Percentiles rank a stretch among this genome's conserved stretches.
These are phyloP conservation scores for Netelia virgata DNA, from an alignment of 2,888 invertebrate species.

Conservation along the genomic window DNA sequence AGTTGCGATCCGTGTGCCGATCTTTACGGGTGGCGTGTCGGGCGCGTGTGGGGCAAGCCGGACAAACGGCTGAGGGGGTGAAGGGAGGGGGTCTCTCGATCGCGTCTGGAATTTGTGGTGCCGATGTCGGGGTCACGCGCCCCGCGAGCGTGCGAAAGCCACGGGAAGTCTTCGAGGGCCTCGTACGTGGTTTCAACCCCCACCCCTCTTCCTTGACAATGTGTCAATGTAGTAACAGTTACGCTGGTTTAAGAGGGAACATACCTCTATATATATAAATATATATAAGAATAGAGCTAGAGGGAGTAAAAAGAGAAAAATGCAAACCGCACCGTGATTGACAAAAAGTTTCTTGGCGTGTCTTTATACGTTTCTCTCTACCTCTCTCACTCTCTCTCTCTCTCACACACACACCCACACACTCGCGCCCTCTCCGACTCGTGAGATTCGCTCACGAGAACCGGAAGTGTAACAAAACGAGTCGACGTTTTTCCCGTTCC, in stretches of 20 bases:
- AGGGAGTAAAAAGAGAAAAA: neutral
- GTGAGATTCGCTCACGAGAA: constrained; percentile 11
- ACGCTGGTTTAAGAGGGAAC: neutral
- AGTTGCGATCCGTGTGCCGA: too few relatives aligned
- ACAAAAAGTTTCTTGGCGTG: constrained; percentile 1
- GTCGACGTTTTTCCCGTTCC: constrained; percentile 3
- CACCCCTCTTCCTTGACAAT: neutral
- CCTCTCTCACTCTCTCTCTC: too few relatives aligned
- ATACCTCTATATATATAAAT: neutral
- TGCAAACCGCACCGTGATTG: neutral
- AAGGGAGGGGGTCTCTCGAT: constrained; percentile 56
- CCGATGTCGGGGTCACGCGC: constrained; percentile 67
- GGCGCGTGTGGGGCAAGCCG: constrained; percentile 27
- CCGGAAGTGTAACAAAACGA: constrained; percentile 30
- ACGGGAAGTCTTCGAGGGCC: constrained; percentile 60
- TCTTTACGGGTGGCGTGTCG: too few relatives aligned
- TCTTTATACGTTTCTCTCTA: neutral
- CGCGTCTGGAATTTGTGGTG: constrained; percentile 68
- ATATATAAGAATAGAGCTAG: too few relatives aligned
- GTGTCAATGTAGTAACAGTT: neutral
- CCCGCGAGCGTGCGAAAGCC: constrained; percentile 63
- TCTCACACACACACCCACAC: too few relatives aligned
- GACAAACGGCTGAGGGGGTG: neutral
- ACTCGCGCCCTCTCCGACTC: neutral
- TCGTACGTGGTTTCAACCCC: constrained; percentile 16